Evolutionary conservation across 2,797 vertebrate genomes (phyloP).

Genomic region (Tinamus major): DNA sequence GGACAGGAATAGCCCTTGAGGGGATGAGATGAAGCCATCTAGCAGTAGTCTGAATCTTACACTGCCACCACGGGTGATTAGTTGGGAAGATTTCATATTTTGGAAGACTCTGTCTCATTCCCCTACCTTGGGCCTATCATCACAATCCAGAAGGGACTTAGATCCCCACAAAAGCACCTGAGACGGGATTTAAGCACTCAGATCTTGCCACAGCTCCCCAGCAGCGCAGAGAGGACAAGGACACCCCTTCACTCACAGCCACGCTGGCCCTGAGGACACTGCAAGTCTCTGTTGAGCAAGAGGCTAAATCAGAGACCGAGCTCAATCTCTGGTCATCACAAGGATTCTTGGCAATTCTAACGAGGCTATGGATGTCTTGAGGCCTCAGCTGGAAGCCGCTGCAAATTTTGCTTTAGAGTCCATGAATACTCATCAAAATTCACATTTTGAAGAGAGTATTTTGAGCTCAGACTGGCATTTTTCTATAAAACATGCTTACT

Average conservation of each 20-base stretch:
- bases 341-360: not conserved
- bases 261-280: not conserved
- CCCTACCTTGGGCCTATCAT: too few species aligned
- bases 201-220: not conserved
- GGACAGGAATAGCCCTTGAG: not conserved
- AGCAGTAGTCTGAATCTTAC: not conserved
- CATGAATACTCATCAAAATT: not conserved
- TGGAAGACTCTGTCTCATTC: not conserved
- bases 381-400: not conserved
- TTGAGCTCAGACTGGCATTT: not conserved
- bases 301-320: not conserved
- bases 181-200: too few species aligned
- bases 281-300: too few species aligned
- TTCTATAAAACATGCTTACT: not conserved
- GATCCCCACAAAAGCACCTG: too few species aligned
- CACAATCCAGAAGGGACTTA: too few species aligned
- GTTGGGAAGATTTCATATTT: accelerated
- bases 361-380: not conserved
- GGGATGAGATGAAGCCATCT: not conserved
- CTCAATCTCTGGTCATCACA: not conserved
- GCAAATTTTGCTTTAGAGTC: not conserved
- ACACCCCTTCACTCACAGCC: not conserved
- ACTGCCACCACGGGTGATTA: not conserved
- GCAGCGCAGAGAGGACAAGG: not conserved
- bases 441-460: not conserved